These are phyloP conservation scores for Falco concolor DNA, from an alignment of 2,797 vertebrate species.

Conservation along the genomic window DNA sequence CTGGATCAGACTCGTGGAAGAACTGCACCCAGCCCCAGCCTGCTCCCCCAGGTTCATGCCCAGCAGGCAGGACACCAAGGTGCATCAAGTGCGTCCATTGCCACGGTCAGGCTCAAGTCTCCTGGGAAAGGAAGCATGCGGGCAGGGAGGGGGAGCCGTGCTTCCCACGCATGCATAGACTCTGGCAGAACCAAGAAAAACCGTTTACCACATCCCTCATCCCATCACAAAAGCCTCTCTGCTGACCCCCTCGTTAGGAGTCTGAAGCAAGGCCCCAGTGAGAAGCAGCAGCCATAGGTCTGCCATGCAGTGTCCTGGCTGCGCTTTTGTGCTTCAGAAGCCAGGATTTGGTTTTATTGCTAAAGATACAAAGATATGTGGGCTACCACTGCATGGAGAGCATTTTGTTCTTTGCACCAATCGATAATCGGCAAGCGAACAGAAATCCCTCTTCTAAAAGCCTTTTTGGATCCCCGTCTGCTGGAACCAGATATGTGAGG, in stretches of 20 bases:
- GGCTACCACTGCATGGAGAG: not conserved
- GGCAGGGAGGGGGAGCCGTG: not conserved
- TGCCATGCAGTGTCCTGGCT: not conserved
- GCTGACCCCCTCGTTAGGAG: not conserved
- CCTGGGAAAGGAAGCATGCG: not conserved
- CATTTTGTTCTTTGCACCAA: not conserved
- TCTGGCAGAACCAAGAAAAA: not conserved
- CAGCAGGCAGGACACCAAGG: not conserved
- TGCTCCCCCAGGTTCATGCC: not conserved
- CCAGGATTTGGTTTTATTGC: not conserved
- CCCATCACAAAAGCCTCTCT: not conserved
- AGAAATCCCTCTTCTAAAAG: constrained; percentile 7
- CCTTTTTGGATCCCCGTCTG: not conserved
- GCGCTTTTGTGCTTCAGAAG: not conserved
- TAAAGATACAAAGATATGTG: not conserved
- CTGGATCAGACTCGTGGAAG: not conserved
- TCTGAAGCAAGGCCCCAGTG: not conserved
- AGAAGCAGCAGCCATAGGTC: not conserved
- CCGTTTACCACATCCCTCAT: not conserved
- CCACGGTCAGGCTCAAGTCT: fast-evolving
- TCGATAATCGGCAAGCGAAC: not conserved
- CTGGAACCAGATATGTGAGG: not conserved
- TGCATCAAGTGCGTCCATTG: fast-evolving
- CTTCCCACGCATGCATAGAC: not conserved
- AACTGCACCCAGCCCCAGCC: not conserved